A percentile compares a stretch with the other conserved stretches of the same genome.
Evolutionary conservation across 64 coral and sea anemone species (phyloP).

Genomic region (Stichodactyla helianthus): DNA sequence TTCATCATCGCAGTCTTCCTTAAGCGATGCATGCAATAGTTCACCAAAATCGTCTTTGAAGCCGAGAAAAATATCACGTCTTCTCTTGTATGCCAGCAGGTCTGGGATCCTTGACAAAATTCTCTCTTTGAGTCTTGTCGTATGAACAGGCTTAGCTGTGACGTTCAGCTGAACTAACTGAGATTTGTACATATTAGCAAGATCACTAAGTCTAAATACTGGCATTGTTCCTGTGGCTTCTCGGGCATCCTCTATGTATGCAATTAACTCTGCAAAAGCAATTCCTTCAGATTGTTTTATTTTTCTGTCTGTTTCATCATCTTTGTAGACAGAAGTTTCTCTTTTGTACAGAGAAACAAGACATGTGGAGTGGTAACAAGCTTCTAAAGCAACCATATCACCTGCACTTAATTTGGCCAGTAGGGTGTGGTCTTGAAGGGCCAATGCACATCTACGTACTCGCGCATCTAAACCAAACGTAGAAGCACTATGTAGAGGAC

Average conservation of each 20-base stretch:
- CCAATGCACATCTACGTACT: constrained; percentile 33
- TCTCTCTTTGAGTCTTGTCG: constrained; percentile 27
- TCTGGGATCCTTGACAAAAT: constrained; percentile 20
- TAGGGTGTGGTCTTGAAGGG: constrained; percentile 35
- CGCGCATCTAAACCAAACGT: constrained; percentile 47
- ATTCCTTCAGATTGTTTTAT: constrained; percentile 24
- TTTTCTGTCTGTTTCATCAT: neutral
- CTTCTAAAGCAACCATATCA: constrained; percentile 40
- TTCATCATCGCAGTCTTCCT: constrained; percentile 36
- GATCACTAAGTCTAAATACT: constrained; percentile 41
- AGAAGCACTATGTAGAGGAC: constrained; percentile 27
- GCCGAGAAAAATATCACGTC: constrained; percentile 38
- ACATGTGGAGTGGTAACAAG: constrained; percentile 44
- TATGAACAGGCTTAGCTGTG: constrained; percentile 4
- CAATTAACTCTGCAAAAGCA: constrained; percentile 42
- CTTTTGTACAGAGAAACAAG: constrained; percentile 51
- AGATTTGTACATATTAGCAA: constrained; percentile 40
- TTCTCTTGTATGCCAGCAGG: constrained; percentile 21
- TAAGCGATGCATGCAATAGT: neutral
- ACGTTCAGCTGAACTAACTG: neutral
- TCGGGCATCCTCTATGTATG: constrained; percentile 37
- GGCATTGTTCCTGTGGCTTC: neutral
- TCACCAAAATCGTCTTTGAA: constrained; percentile 25
- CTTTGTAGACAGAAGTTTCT: neutral
- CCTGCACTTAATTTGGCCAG: constrained; percentile 48